Percentiles rank a stretch among this genome's conserved stretches.
Evolutionary conservation across 2,113 vertebrate species (phyloP).

Genomic region (Platichthys flesus): DNA sequence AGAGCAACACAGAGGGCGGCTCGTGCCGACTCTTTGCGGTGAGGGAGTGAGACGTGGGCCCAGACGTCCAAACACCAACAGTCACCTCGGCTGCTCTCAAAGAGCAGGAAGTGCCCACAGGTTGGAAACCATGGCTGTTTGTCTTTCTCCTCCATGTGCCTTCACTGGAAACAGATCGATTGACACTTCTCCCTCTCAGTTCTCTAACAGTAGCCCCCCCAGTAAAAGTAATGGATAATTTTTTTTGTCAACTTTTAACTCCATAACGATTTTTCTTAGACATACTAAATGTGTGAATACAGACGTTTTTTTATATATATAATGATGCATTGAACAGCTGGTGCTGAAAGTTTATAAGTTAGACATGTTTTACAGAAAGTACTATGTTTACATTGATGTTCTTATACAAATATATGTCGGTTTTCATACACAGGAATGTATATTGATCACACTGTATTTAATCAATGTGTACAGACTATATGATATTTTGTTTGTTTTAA

Average conservation of each 20-base stretch:
- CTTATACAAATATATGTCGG: slow-evolving; percentile 59
- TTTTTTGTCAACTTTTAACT: slow-evolving; percentile 31
- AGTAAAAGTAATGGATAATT: slow-evolving; percentile 22
- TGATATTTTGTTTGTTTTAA: slow-evolving; percentile 62
- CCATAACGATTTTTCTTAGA: slow-evolving; percentile 39
- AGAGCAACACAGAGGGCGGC: slow-evolving; percentile 76
- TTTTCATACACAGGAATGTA: slow-evolving; percentile 80
- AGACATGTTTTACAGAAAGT: slow-evolving; percentile 51
- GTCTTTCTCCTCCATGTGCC: slow-evolving; percentile 29
- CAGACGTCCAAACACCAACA: slow-evolving; percentile 39
- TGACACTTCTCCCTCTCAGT: slow-evolving; percentile 28
- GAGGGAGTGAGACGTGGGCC: slow-evolving; percentile 71
- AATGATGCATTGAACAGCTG: slow-evolving; percentile 73
- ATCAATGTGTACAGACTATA: slow-evolving; percentile 82
- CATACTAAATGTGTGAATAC: slow-evolving; percentile 63
- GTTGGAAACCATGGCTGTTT: slow-evolving; percentile 49
- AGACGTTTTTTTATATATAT: slow-evolving; percentile 61
- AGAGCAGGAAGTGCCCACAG: slow-evolving; percentile 54
- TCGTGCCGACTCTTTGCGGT: slow-evolving; percentile 82
- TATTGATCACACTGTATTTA: slow-evolving; percentile 83
- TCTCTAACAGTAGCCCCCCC: slow-evolving; percentile 35
- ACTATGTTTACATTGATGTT: slow-evolving; percentile 73
- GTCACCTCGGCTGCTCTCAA: slow-evolving; percentile 56
- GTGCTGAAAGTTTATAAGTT: slow-evolving; percentile 72
- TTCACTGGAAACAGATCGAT: slow-evolving; percentile 32